phyloP scores from a whole-genome alignment of 2,888 invertebrate genomes.

The Dinocampus coccinellae region DNA sequence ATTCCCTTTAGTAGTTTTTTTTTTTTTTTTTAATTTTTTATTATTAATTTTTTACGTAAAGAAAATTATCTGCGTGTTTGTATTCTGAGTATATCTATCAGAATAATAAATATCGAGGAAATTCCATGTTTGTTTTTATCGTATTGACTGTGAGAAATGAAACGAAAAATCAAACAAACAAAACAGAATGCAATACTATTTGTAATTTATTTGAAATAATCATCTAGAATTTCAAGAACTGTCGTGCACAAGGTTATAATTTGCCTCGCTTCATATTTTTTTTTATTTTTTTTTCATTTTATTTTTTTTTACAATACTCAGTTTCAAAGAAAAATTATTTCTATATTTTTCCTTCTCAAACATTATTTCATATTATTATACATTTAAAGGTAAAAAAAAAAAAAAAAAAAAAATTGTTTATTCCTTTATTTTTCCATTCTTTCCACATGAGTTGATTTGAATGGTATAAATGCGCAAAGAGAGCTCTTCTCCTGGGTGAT shows the following conservation, averaged over 20 bases:
- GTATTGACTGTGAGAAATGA: not conserved
- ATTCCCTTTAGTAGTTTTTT: no score
- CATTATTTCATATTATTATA: constrained; percentile 10
- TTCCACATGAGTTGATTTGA: constrained; percentile 27
- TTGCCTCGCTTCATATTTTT: not conserved
- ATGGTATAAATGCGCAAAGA: constrained; percentile 23
- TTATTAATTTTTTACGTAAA: no score
- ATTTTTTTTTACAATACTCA: not conserved
- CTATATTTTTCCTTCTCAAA: not conserved
- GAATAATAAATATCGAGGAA: constrained; percentile 1
- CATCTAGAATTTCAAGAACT: not conserved
- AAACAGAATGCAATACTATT: not conserved
- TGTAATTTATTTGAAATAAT: not conserved
- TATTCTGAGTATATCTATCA: constrained; percentile 16
- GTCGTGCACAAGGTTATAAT: not conserved
- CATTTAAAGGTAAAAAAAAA: not conserved
- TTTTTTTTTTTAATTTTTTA: no score
- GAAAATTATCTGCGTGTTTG: constrained; percentile 28
- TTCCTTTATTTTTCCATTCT: not conserved
- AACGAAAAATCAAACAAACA: not conserved
- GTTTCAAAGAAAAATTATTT: not conserved
- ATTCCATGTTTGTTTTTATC: constrained; percentile 16
- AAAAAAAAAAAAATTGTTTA: not conserved
- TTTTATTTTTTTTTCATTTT: no score
- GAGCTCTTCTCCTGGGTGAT: constrained; percentile 4